These are phyloP conservation scores for Trileptium ribeirensis DNA, from an alignment of 2,888 invertebrate species.

Conservation along the genomic window DNA sequence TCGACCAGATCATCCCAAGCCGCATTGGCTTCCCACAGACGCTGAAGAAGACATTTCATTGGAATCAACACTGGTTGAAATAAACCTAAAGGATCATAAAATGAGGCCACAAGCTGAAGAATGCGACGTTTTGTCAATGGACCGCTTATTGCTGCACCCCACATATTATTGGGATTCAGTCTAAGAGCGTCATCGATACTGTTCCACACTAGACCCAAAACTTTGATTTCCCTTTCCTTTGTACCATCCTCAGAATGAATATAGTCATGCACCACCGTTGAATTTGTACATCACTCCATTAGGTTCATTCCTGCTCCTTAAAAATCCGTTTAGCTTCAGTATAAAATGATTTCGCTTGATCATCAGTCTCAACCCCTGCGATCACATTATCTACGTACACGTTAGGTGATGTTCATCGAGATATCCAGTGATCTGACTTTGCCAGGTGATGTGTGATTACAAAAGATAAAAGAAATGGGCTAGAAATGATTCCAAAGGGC, in stretches of 20 bases:
- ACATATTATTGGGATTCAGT: neutral
- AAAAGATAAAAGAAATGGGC: constrained; percentile 13
- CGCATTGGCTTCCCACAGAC: too few species aligned
- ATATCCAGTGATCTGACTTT: neutral
- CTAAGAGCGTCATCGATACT: constrained; percentile 5
- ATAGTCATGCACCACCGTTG: neutral
- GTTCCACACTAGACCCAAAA: constrained; percentile 1
- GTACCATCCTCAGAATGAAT: too few species aligned
- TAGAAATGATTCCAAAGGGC: too few species aligned
- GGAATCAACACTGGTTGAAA: too few species aligned
- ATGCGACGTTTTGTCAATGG: too few species aligned
- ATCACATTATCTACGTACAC: neutral
- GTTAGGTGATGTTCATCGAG: constrained; percentile 34
- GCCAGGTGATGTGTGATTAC: constrained; percentile 4
- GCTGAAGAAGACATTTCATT: too few species aligned
- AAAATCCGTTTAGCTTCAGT: constrained; percentile 28
- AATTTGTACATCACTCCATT: constrained; percentile 12
- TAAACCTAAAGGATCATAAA: too few species aligned
- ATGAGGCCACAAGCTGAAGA: too few species aligned
- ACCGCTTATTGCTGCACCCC: too few species aligned
- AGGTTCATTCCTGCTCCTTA: constrained; percentile 6
- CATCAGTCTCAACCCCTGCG: too few species aligned
- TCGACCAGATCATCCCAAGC: too few species aligned
- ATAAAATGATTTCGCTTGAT: constrained; percentile 16
- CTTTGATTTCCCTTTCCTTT: neutral